phyloP scores from a whole-genome alignment of 2,113 vertebrate species.

The Fukomys damarensis region DNA sequence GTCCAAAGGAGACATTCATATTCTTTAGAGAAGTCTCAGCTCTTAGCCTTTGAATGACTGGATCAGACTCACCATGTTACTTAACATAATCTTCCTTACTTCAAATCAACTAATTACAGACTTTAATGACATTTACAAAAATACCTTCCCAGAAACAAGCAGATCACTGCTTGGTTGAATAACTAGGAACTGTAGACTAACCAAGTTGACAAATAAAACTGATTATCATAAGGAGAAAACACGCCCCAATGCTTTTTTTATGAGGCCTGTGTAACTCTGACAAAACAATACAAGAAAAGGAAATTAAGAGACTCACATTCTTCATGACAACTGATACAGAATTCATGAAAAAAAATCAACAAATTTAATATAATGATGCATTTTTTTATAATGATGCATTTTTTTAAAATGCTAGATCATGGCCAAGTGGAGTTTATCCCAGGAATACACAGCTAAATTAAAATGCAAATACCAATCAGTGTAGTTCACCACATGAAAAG shows the following conservation, averaged over 20 bases:
- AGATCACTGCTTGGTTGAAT: not conserved
- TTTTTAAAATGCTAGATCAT: not conserved
- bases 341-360: not conserved
- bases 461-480: not conserved
- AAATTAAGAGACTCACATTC: not conserved
- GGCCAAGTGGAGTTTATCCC: not conserved
- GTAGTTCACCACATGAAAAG: not conserved
- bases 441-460: not conserved
- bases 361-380: not conserved
- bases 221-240: not conserved
- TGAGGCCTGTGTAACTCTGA: not conserved
- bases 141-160: not conserved
- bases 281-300: not conserved
- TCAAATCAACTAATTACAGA: not conserved
- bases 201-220: not conserved
- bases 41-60: not conserved
- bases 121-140: slow-evolving; percentile 1
- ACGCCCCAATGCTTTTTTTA: not conserved
- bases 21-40: not conserved
- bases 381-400: too few relatives aligned
- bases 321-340: not conserved
- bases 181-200: not conserved
- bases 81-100: not conserved
- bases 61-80: not conserved
- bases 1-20: not conserved